Evolutionary conservation across 1,140 invertebrate species (phyloP).

Genomic region (Drosophila kepulauana): DNA sequence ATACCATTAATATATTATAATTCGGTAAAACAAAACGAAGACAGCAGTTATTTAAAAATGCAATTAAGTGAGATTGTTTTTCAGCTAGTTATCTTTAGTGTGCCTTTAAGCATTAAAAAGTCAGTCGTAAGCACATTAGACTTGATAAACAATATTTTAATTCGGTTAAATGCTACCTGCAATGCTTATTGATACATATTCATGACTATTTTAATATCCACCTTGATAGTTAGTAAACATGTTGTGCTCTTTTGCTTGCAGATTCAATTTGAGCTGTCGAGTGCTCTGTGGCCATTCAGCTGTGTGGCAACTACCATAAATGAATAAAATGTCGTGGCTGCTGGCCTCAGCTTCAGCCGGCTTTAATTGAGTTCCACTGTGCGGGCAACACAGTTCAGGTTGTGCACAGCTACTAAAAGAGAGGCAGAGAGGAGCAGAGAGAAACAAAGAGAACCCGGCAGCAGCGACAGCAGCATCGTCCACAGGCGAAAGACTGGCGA

Average conservation of each 20-base stretch:
- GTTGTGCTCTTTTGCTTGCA: too few relatives aligned
- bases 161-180: neutral
- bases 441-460: neutral
- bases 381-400: slow-evolving; percentile 6
- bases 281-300: neutral
- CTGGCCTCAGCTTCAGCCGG: slow-evolving; percentile 2
- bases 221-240: too few relatives aligned
- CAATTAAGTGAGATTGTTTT: too few relatives aligned
- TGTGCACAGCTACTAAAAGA: too few relatives aligned
- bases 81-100: too few relatives aligned
- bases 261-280: neutral
- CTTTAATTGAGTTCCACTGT: slow-evolving; percentile 43
- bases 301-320: neutral
- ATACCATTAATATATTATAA: too few relatives aligned
- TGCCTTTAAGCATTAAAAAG: too few relatives aligned
- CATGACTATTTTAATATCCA: too few relatives aligned
- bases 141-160: neutral
- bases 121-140: too few relatives aligned
- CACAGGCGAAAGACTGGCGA: slow-evolving; percentile 28
- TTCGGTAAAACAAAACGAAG: too few relatives aligned
- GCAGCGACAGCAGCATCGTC: slow-evolving; percentile 41
- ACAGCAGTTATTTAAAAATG: too few relatives aligned
- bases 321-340: neutral
- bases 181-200: neutral
- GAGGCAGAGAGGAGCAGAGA: neutral